These are phyloP conservation scores for Caenorhabditis plicata DNA, from an alignment of 2,888 invertebrate genomes.

Conservation along the genomic window DNA sequence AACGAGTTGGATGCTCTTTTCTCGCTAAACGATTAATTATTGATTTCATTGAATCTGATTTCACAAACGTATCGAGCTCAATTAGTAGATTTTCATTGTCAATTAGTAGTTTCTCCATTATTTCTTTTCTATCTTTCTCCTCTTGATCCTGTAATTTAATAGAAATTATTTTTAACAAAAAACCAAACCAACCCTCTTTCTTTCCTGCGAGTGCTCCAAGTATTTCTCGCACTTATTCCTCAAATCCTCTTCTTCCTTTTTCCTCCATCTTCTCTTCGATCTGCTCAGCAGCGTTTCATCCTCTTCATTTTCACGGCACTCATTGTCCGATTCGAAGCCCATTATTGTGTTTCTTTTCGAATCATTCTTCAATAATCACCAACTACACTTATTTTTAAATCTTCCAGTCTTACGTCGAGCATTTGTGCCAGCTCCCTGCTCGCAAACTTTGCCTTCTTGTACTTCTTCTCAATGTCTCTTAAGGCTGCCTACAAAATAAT, in stretches of 20 bases:
- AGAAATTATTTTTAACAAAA: no score
- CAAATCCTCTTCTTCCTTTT: slow-evolving; percentile 11
- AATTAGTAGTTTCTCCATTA: slow-evolving; percentile 13
- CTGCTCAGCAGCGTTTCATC: background rate
- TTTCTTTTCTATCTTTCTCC: background rate
- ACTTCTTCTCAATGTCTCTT: slow-evolving; percentile 26
- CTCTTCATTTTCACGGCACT: no score
- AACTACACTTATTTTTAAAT: background rate
- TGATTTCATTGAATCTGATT: no score
- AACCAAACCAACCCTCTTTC: slow-evolving; percentile 1
- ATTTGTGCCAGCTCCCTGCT: slow-evolving; percentile 23
- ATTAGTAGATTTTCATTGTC: slow-evolving; percentile 23
- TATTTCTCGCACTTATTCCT: slow-evolving; percentile 6
- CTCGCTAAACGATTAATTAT: no score
- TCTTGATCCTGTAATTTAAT: background rate
- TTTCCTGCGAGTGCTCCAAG: slow-evolving; percentile 5
- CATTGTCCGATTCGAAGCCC: slow-evolving; percentile 21
- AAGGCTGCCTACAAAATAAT: background rate
- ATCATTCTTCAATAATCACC: background rate
- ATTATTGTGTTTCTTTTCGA: background rate
- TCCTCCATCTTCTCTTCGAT: slow-evolving; percentile 6
- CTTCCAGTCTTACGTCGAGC: slow-evolving; percentile 8
- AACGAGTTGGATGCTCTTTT: slow-evolving; percentile 10
- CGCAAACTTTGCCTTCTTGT: slow-evolving; percentile 29
- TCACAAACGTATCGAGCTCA: slow-evolving; percentile 20